Conservation (phyloP, 2,113 vertebrate species). For the Butastur rufipennis region DNA sequence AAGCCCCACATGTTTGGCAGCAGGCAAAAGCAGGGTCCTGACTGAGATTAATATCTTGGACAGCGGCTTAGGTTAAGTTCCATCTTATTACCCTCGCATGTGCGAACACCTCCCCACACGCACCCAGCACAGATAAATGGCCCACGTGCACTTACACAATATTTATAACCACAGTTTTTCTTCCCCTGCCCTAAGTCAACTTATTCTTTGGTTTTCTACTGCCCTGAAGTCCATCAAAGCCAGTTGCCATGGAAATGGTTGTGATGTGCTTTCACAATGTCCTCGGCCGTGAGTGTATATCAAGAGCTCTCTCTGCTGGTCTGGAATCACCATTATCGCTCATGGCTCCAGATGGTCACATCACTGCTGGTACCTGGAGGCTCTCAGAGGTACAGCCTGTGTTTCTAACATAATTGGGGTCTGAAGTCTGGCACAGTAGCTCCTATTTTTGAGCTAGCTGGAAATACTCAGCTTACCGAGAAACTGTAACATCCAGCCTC, state of each 20-base stretch:
- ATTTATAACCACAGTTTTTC: constrained; percentile 1
- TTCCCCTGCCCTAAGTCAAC: constrained; percentile 2
- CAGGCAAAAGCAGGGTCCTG: not conserved
- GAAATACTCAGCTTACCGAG: not conserved
- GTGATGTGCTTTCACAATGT: constrained; percentile 11
- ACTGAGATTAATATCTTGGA: not conserved
- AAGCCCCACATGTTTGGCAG: not conserved
- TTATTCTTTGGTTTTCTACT: not conserved
- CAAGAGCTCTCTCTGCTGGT: constrained; percentile 64
- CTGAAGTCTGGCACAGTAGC: not conserved
- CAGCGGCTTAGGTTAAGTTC: not conserved
- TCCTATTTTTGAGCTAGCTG: not conserved
- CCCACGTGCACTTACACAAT: not conserved
- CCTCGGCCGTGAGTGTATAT: not conserved
- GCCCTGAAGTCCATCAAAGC: constrained; percentile 44
- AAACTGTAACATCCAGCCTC: not conserved
- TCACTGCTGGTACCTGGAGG: not conserved
- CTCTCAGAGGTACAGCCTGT: not conserved
- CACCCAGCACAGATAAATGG: not conserved
- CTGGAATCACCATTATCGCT: constrained; percentile 6
- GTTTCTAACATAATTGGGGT: not conserved
- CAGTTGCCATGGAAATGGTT: constrained; percentile 52
- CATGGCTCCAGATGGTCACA: not conserved
- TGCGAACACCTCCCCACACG: not conserved
- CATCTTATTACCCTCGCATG: not conserved